Evolutionary conservation across 2,113 vertebrate species (phyloP), one percentile per base, ranked within the genome.

Genomic region (Brienomyrus longianalis): DNA sequence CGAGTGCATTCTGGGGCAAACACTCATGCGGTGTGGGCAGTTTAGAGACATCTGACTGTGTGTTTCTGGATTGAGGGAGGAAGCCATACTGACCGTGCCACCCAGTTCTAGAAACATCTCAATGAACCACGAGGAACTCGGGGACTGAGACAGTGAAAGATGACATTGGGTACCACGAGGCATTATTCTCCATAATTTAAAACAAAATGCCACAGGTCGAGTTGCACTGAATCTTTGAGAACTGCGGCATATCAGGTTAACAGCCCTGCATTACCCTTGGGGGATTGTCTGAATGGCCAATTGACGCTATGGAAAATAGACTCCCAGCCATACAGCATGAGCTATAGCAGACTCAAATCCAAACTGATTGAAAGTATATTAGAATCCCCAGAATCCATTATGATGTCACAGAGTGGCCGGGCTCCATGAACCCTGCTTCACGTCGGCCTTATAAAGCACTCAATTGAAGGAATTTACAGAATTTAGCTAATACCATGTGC

Each of bases 391-490:
- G n/a, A 59, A 66, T 62, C 9, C 31, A 27, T 89, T 50, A 80
- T 80, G 74, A 80, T 80, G 74, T 80, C 31, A 80, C 15, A 54
- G 48, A 6, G 48, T 23, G 7, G 74, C 19, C 0, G 10, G 74
- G 77, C 27, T 51, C 80, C 35, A 83, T 43, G 48, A 83, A 21
- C 3, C 15, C 31, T 56, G 88, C 31, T 83, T 89, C 88, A 27
- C 31, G 1, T 43, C 39, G 35, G 88, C 70, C 74, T 56, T 15
- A 56, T n/a, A 54, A 70, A 50, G 31, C 88, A 43, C 21, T 31
- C 31, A 35, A 45, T 54, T 89, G 88, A 66, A 77, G 74, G 47
- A 89, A 70, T 89, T 89, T 89, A 89, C 39, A 48, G 74, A 47
- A 51, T 89, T 52, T 54, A 83, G 74, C 45, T 89, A 89, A 56